Conservation (phyloP, 1,140 invertebrate genomes). For the Micrasema longulum region DNA sequence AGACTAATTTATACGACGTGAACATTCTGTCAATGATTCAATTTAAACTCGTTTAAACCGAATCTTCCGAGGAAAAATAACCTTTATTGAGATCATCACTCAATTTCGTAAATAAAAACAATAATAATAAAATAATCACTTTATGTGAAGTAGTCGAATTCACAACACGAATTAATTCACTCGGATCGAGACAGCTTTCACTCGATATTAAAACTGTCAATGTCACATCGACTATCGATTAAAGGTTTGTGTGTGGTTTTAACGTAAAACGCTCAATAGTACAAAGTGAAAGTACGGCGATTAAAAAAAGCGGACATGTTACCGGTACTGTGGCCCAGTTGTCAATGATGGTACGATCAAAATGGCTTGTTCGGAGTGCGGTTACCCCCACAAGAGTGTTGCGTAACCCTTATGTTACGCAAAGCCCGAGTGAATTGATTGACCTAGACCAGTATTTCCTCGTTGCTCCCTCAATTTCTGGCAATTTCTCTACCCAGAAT, state of each 20-base stretch:
- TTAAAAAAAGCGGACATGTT: neutral
- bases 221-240: too few species aligned
- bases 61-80: too few species aligned
- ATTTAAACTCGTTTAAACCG: constrained; percentile 1
- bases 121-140: too few species aligned
- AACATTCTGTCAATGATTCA: neutral
- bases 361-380: neutral
- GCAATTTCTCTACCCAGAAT: too few species aligned
- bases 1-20: neutral
- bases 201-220: too few species aligned
- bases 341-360: constrained; percentile 11
- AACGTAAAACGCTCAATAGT: neutral
- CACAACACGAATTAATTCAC: too few species aligned
- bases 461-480: constrained; percentile 1
- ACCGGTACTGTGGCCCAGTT: neutral
- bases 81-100: neutral
- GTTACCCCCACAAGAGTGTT: neutral
- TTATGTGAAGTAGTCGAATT: too few species aligned
- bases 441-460: constrained; percentile 3
- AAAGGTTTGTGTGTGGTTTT: too few species aligned
- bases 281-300: neutral
- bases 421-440: neutral
- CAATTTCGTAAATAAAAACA: neutral
- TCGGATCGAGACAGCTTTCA: too few species aligned
- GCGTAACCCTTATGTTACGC: neutral